Base-by-base conservation (phyloP, 2,888 invertebrate species). In the Eutolmus rufibarbis region DNA sequence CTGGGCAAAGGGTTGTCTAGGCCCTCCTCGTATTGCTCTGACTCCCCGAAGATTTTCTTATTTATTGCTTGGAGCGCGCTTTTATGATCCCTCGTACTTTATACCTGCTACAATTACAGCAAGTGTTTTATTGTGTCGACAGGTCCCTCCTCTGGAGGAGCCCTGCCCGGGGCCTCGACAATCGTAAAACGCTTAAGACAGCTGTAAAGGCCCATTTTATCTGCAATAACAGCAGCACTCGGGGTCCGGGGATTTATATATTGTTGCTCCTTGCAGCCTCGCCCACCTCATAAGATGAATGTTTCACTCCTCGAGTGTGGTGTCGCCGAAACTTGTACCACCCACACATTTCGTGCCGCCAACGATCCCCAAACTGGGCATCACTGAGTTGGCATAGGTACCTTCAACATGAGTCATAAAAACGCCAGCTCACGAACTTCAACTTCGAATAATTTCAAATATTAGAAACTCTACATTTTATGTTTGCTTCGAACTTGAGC, bases 151-250 rank as follows among this genome's bases (percentile, higher is more conserved):
- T n/a, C 19, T 51, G n/a, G 5, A 16, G 51, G 0, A 7, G n/a
- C n/a, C 2, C 40, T 9, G 43, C 8, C 34, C 34, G 12, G 37
- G 37, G 37, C 12, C 37, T 23, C 23, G 40, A 40, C 66, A 84
- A 66, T 84, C 82, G 82, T 84, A 84, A 84, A 84, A 84, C 82
- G 82, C 66, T 84, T 84, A 84, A 84, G 82, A 57, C 82, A 66
- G 82, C 37, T 84, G 82, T 84, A 84, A 84, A 84, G 56, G 82
- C 66, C 66, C 82, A 84, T 57, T 66, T 84, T 84, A 84, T 84
- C 66, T 66, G 66, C 51, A 37, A 66, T 66, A 84, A 66, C 37
- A 66, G 23, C 19, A 66, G 66, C 37, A 56, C 66, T 84, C 34
- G 37, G 19, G 37, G 66, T 43, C 66, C 34, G 37, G 19, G 37